Base-by-base conservation (phyloP, 1,140 invertebrate genomes). In the Eurosta solidaginis region DNA sequence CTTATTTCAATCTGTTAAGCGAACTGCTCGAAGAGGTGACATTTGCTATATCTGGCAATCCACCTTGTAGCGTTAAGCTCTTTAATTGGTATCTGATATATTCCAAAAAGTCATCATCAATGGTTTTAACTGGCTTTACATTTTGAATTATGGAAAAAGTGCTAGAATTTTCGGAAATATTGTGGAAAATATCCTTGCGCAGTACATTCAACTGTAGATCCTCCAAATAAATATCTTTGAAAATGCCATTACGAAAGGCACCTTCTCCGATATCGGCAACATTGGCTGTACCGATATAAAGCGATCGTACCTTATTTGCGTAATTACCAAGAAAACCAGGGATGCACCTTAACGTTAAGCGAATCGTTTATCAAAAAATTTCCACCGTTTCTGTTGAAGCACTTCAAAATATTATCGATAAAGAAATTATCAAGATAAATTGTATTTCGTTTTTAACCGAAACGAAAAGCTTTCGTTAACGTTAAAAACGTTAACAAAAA, bases 71-170 rank as follows among this genome's bases (percentile, higher is more conserved):
- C 1, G 14, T 47, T 4, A 82, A 20, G 5, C 29, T 52, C 47
- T 81, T 78, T 27, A 84, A 79, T 79, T 82, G 79, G 54, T 81
- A 82, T 59, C 82, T 80, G 0, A 87, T 81, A 74, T 78, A 40
- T 10, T 79, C 78, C 17, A 87, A 22, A 44, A 82, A 83, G 22
- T 79, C 74, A 0, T 54, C 44, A 49, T 82, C 45, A 7, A 82
- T 74, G 47, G 44, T 7, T 25, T 78, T 25, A 1, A 82, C 27
- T 3, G 81, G 47, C 7, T 50, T 47, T 7, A 81, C 80, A 4
- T 81, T 79, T 47, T 83, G 80, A 7, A 76, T 78, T 22, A 83
- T 81, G 10, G 73, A 76, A n/a, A 84, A 52, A 4, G 33, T 29
- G 4, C 42, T 29, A 44, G 83, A 81, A n/a, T 80, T 6, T 10